Percentiles rank a stretch among this genome's conserved stretches.
Conservation (phyloP, 2,888 invertebrate genomes). For the Polylopha cassiicola region DNA sequence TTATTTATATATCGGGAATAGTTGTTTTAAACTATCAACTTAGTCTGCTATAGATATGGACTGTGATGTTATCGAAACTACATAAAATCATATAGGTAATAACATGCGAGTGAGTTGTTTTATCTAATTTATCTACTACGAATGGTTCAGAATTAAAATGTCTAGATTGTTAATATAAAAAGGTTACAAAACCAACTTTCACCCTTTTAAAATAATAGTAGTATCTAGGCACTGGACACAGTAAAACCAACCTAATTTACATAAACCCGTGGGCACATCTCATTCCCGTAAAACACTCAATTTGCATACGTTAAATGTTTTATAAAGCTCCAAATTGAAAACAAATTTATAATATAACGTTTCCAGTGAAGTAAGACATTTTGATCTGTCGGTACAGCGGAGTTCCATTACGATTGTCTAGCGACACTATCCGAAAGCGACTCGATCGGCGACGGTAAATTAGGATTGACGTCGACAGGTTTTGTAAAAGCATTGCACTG, state of each 20-base stretch:
- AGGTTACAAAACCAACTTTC: too few species aligned
- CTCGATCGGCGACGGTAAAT: constrained; percentile 69
- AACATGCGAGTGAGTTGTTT: too few species aligned
- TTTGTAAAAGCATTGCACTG: constrained; percentile 78
- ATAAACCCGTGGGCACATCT: neutral
- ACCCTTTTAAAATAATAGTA: neutral
- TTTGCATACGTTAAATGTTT: constrained; percentile 6
- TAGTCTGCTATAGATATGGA: too few species aligned
- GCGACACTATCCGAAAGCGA: constrained; percentile 71
- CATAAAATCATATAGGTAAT: too few species aligned
- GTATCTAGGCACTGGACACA: too few species aligned
- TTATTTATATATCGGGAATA: too few species aligned
- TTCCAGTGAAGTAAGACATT: constrained; percentile 6
- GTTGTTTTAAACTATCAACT: too few species aligned
- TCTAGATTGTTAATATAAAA: too few species aligned
- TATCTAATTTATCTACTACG: too few species aligned
- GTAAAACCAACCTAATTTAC: constrained; percentile 1
- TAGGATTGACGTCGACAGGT: constrained; percentile 76
- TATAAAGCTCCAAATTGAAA: constrained; percentile 2
- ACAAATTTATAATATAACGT: constrained; percentile 2
- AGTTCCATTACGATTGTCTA: constrained; percentile 72
- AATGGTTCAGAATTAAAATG: too few species aligned
- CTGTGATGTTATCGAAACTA: too few species aligned
- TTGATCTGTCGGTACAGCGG: constrained; percentile 47
- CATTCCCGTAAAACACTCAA: neutral